Percentiles rank a stretch among this genome's conserved stretches.
Evolutionary conservation across 1,140 invertebrate species (phyloP).

Genomic region (Drosophila subobscura): DNA sequence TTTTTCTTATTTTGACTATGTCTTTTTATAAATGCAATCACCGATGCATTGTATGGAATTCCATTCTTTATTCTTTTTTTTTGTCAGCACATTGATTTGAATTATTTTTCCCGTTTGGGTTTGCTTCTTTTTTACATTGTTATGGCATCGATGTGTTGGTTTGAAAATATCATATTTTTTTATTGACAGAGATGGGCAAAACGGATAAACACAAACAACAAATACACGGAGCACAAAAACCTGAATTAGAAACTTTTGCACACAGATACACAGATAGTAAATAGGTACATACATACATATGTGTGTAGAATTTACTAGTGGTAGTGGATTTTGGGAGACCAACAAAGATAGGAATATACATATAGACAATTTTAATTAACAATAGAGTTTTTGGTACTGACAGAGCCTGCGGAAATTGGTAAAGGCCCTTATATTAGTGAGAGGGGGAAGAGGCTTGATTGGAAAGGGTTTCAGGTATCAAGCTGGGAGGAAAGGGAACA

Average conservation of each 20-base stretch:
- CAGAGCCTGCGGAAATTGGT: neutral
- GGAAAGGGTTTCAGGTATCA: too few relatives aligned
- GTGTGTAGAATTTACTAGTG: too few relatives aligned
- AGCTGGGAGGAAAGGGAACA: neutral
- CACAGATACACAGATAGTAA: neutral
- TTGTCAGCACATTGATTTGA: constrained; percentile 57
- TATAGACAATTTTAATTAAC: constrained; percentile 58
- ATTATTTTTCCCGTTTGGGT: constrained; percentile 26
- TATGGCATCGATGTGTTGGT: constrained; percentile 41
- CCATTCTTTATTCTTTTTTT: constrained; percentile 24
- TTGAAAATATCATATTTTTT: constrained; percentile 44
- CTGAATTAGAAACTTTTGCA: constrained; percentile 32
- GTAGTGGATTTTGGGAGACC: neutral
- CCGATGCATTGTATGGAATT: constrained; percentile 25
- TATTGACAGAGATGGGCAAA: constrained; percentile 54
- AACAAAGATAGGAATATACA: constrained; percentile 24
- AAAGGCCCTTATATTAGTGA: constrained; percentile 1
- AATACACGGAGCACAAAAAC: neutral
- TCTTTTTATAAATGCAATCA: constrained; percentile 60
- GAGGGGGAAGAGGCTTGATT: neutral
- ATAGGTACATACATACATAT: neutral
- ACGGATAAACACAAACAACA: constrained; percentile 24
- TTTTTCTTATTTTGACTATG: constrained; percentile 20
- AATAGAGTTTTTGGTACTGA: constrained; percentile 20
- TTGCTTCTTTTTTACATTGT: constrained; percentile 17